Evolutionary conservation across 2,797 vertebrate genomes (phyloP).

Genomic region (Champsocephalus gunnari): DNA sequence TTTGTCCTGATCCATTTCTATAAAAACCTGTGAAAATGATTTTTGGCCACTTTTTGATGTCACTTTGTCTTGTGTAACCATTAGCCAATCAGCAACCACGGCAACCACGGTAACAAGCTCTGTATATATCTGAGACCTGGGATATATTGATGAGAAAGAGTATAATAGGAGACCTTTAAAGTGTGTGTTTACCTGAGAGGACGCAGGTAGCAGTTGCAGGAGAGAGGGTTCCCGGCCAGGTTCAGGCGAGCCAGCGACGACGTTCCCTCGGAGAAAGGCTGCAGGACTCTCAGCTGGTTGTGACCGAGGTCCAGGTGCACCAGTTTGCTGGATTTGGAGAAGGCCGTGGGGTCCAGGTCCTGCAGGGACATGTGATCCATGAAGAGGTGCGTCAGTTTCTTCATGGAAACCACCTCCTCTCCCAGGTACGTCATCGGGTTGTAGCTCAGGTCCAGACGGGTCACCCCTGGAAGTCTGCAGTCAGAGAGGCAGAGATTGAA

Average conservation of each 20-base stretch:
- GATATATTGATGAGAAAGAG: too few relatives aligned
- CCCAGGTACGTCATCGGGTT: constrained; percentile 93
- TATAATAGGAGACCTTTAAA: too few relatives aligned
- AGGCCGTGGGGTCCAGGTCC: constrained; percentile 86
- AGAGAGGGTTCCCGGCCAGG: constrained; percentile 90
- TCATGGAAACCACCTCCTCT: constrained; percentile 89
- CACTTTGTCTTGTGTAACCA: too few relatives aligned
- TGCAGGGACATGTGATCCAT: constrained; percentile 93
- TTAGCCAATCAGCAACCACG: too few relatives aligned
- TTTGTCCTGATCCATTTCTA: too few relatives aligned
- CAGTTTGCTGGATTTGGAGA: constrained; percentile 87
- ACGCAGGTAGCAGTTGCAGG: constrained; percentile 91
- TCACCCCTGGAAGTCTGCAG: constrained; percentile 83
- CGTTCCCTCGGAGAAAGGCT: constrained; percentile 83
- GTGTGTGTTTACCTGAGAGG: constrained; percentile 79
- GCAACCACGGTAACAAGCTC: too few relatives aligned
- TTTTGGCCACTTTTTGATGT: too few relatives aligned
- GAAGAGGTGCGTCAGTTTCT: constrained; percentile 89
- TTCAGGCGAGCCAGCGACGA: constrained; percentile 84
- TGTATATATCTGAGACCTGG: too few relatives aligned
- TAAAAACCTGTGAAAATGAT: too few relatives aligned
- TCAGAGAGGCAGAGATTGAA: constrained; percentile 1
- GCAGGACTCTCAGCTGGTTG: constrained; percentile 90
- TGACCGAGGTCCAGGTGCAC: constrained; percentile 88
- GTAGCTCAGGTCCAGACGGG: constrained; percentile 89